Conservation (phyloP, 2,113 vertebrate genomes). For the Gobiocypris rarus region DNA sequence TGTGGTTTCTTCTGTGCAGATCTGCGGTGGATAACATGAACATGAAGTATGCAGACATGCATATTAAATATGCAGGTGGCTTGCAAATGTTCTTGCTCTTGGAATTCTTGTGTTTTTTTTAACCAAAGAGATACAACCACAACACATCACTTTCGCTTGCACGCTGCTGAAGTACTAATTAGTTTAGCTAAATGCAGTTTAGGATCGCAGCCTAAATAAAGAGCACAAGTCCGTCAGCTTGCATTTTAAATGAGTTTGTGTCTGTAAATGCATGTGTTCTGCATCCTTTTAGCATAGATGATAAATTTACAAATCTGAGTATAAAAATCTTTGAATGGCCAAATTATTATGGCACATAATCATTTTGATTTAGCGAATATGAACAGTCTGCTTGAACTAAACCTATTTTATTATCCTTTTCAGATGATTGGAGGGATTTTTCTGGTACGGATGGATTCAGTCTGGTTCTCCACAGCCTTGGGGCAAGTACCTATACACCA, state of each 20-base stretch:
- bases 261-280: not conserved
- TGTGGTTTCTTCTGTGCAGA: not conserved
- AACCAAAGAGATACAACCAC: not conserved
- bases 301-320: not conserved
- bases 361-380: not conserved
- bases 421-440: constrained; percentile 8
- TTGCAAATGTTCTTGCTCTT: constrained; percentile 12
- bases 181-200: constrained; percentile 19
- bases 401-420: not conserved
- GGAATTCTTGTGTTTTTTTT: not conserved
- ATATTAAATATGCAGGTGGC: constrained; percentile 15
- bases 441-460: not conserved
- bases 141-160: not conserved
- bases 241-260: constrained; percentile 7
- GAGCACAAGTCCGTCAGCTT: not conserved
- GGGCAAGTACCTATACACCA: not conserved
- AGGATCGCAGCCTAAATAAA: constrained; percentile 1
- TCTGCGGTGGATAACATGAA: constrained; percentile 1
- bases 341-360: not conserved
- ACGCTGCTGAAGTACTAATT: not conserved
- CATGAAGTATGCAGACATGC: constrained; percentile 21
- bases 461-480: not conserved
- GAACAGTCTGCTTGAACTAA: not conserved
- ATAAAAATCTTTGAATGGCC: not conserved
- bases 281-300: not conserved